A percentile compares a stretch with the other conserved stretches of the same genome.
Conservation (phyloP, 2,888 invertebrate genomes). For the Hyppa rectilinea region DNA sequence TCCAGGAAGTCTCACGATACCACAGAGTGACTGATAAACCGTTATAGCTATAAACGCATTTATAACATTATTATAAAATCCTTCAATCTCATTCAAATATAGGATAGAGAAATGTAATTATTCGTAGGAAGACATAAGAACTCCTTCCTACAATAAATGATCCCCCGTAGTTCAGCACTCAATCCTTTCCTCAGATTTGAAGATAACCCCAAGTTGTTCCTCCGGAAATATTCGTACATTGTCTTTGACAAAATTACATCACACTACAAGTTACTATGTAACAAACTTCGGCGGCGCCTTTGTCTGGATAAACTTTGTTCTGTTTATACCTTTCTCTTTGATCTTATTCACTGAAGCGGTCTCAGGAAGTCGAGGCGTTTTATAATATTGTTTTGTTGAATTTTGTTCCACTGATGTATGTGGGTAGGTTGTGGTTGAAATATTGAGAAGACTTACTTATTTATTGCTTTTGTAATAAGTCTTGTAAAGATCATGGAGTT, state of each 20-base stretch:
- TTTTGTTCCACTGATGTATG: neutral
- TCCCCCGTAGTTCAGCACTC: neutral
- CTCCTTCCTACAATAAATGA: neutral
- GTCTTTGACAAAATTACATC: conserved; percentile 50
- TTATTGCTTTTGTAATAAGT: neutral
- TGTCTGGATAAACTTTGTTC: conserved; percentile 44
- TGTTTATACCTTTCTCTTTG: conserved; percentile 42
- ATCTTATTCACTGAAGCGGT: conserved; percentile 44
- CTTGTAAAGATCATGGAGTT: neutral
- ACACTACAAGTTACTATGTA: conserved; percentile 35
- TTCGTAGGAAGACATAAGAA: neutral
- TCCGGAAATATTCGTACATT: conserved; percentile 46
- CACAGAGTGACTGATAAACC: neutral
- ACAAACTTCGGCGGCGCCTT: conserved; percentile 30
- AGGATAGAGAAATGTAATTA: neutral
- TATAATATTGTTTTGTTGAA: conserved; percentile 28
- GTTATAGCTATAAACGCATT: neutral
- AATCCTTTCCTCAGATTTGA: conserved; percentile 9
- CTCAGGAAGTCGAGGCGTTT: conserved; percentile 34
- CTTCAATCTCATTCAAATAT: neutral
- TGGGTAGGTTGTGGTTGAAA: conserved; percentile 8
- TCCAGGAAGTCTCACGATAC: too few relatives aligned
- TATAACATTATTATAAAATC: neutral
- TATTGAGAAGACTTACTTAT: neutral
- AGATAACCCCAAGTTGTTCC: conserved; percentile 25